Base-by-base conservation (phyloP, 2,888 invertebrate genomes). In the Miltochrista miniata region DNA sequence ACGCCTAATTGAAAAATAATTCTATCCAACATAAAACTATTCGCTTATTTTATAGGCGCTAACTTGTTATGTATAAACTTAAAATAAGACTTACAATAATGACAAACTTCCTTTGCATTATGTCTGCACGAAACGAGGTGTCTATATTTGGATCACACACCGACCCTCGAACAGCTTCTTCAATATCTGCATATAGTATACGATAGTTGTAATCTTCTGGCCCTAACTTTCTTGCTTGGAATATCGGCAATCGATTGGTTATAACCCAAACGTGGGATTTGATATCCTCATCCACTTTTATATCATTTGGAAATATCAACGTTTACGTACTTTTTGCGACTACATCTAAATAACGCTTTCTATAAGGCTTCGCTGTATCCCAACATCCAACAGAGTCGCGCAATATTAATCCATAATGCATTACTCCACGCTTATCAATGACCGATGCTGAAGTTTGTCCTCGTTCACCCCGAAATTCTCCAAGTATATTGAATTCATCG, bases 241-340 rank as follows among this genome's bases (percentile, higher is more conserved):
- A 96, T 81, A 94, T 93, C 0, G 96, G 96, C 54, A 97, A 79
- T 18, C 93, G 92, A 78, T 97, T 96, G 2, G 95, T 94, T 63
- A 97, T 91, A 3, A 96, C 92, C 96, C 96, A 97, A 8, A 96
- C 90, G 48, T 92, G 94, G 70, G 96, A 95, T 36, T 92, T 90
- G 9, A 84, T 70, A 35, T 95, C 95, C 52, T 94, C 93, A 70
- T 97, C 96, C 9, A 96, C 90, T 80, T 95, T 95, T 38, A 97
- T 81, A 73, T 97, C 97, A 70, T 97, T 97, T 0, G 96, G 96
- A 74, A 96, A n/a, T n/a, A n/a, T n/a, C n/a, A n/a, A n/a, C n/a
- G n/a, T n/a, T n/a, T n/a, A n/a, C n/a, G n/a, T n/a, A 97, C n/a
- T 96, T 89, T 85, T 81, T 0, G 94, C 95, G 0, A 96, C 91